phyloP scores from a whole-genome alignment of 2,888 invertebrate genomes.

The Tyria jacobaeae region DNA sequence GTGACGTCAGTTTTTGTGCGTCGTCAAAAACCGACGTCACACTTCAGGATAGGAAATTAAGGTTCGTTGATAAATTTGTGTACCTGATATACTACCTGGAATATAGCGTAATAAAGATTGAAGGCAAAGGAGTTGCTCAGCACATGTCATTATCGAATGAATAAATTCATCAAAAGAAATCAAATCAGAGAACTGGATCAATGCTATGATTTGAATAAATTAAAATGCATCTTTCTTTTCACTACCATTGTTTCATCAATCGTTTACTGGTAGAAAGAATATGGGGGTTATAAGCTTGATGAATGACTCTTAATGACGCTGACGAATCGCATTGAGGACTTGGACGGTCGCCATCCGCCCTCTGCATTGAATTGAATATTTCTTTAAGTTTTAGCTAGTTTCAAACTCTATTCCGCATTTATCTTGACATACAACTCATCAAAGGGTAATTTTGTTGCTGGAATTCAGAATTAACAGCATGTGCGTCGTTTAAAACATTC shows the following conservation, averaged over 20 bases:
- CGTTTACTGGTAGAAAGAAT: neutral
- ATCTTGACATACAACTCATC: neutral
- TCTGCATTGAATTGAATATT: constrained; percentile 2
- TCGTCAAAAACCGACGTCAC: too few species aligned
- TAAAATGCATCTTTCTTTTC: too few species aligned
- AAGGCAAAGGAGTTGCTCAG: too few species aligned
- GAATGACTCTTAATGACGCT: constrained; percentile 48
- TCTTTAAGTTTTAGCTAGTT: neutral
- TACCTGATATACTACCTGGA: neutral
- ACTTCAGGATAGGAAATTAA: too few species aligned
- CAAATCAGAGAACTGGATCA: too few species aligned
- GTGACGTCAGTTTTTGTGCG: too few species aligned
- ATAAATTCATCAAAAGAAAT: too few species aligned
- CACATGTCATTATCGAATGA: too few species aligned
- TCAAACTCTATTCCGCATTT: neutral
- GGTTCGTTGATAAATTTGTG: neutral
- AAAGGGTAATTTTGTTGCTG: neutral
- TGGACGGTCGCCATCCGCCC: constrained; percentile 54
- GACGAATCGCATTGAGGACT: constrained; percentile 42
- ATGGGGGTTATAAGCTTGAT: constrained; percentile 31
- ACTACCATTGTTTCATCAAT: neutral
- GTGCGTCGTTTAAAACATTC: too few species aligned
- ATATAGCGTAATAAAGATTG: too few species aligned
- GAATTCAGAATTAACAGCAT: neutral
- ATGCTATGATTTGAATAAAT: too few species aligned